Conservation (phyloP, 2,797 vertebrate species). For the Nasua narica region DNA sequence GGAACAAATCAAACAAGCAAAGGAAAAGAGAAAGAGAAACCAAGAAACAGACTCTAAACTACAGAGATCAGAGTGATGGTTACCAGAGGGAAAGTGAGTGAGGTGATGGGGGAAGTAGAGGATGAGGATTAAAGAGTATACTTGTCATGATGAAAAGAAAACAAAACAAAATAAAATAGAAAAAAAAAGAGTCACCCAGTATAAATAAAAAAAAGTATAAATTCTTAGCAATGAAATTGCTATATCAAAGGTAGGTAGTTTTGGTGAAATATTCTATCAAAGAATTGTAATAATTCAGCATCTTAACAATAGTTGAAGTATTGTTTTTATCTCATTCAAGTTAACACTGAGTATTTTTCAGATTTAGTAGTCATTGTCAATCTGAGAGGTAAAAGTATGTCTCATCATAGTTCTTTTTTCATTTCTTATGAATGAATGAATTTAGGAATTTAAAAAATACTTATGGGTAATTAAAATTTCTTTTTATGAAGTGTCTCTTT, state of each 20-base stretch:
- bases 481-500: neutral
- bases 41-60: neutral
- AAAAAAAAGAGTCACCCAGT: neutral
- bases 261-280: neutral
- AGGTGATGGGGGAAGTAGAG: neutral
- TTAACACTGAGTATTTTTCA: neutral
- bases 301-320: neutral
- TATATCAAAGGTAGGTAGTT: neutral
- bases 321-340: neutral
- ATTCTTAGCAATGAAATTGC: neutral
- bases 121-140: neutral
- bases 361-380: neutral
- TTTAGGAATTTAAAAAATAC: neutral
- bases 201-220: neutral
- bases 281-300: neutral
- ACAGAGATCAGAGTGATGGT: neutral
- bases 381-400: neutral
- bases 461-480: neutral
- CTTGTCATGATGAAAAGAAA: neutral
- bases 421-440: neutral
- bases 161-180: neutral
- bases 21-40: neutral
- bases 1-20: neutral
- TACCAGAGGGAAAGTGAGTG: neutral
- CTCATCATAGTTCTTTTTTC: neutral